These are phyloP conservation scores for Syngnathoides biaculeatus DNA, from an alignment of 2,113 vertebrate species.

Conservation along the genomic window DNA sequence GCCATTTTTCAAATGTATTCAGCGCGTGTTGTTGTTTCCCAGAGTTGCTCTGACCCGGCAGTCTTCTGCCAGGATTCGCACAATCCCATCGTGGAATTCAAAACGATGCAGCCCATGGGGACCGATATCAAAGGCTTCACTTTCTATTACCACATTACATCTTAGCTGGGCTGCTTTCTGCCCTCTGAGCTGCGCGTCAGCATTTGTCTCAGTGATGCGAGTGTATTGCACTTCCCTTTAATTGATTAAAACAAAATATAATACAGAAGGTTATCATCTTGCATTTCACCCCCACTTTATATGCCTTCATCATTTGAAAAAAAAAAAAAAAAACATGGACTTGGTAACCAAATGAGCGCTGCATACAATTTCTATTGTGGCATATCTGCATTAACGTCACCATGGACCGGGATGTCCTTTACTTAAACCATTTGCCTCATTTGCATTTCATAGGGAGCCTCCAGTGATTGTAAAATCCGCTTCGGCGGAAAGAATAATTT, in stretches of 20 bases:
- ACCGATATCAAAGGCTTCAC: conserved; percentile 58
- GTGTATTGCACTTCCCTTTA: conserved; percentile 18
- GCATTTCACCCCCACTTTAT: conserved; percentile 15
- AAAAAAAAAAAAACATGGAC: not conserved
- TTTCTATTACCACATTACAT: conserved; percentile 50
- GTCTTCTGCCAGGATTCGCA: conserved; percentile 52
- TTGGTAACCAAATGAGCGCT: not conserved
- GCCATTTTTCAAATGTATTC: conserved; percentile 57
- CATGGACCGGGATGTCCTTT: not conserved
- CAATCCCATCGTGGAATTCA: conserved; percentile 33
- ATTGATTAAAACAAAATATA: conserved; percentile 20
- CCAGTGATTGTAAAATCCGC: conserved; percentile 10
- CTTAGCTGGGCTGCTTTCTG: conserved; percentile 29
- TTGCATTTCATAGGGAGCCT: conserved; percentile 19
- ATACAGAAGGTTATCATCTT: conserved; percentile 19
- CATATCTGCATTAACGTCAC: not conserved
- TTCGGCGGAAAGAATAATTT: conserved; percentile 21
- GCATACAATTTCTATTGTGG: not conserved
- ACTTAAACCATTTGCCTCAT: conserved; percentile 19
- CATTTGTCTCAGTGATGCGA: conserved; percentile 29
- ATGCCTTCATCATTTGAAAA: conserved; percentile 25
- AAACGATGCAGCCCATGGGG: conserved; percentile 46
- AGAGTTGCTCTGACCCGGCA: conserved; percentile 54
- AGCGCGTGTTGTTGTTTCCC: conserved; percentile 51
- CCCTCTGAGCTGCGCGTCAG: conserved; percentile 29